Conservation (phyloP, 1,140 invertebrate genomes). For the Tetragnatha versicolor region DNA sequence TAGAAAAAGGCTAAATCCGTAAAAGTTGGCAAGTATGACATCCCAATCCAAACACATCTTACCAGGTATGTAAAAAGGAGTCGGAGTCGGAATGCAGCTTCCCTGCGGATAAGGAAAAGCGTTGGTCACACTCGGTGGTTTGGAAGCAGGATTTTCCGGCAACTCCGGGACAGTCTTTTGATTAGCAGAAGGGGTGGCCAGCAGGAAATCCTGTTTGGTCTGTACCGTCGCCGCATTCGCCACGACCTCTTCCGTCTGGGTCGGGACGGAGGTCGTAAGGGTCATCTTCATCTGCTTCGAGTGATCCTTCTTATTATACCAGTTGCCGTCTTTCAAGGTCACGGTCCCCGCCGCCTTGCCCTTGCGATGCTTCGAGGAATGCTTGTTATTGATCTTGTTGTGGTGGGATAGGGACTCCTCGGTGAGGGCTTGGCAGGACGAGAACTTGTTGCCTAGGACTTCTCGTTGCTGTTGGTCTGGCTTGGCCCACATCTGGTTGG, state of each 20-base stretch:
- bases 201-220: neutral
- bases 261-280: neutral
- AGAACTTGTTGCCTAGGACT: constrained; percentile 4
- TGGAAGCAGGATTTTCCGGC: neutral
- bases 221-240: neutral
- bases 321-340: neutral
- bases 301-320: constrained; percentile 20
- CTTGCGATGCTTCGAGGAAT: constrained; percentile 37
- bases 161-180: neutral
- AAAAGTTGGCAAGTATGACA: neutral
- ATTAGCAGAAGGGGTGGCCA: neutral
- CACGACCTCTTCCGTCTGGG: neutral
- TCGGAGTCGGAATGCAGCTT: constrained; percentile 9
- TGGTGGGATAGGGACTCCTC: constrained; percentile 41
- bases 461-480: neutral
- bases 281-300: constrained; percentile 8
- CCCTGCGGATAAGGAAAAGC: neutral
- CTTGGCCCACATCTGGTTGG: constrained; percentile 2
- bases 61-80: constrained; percentile 47
- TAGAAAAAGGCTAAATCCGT: neutral
- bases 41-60: constrained; percentile 1
- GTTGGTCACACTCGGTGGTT: neutral
- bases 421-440: constrained; percentile 41
- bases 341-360: neutral
- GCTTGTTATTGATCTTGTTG: constrained; percentile 49